phyloP scores from a whole-genome alignment of 2,113 vertebrate species.

The Scytalopus superciliaris region DNA sequence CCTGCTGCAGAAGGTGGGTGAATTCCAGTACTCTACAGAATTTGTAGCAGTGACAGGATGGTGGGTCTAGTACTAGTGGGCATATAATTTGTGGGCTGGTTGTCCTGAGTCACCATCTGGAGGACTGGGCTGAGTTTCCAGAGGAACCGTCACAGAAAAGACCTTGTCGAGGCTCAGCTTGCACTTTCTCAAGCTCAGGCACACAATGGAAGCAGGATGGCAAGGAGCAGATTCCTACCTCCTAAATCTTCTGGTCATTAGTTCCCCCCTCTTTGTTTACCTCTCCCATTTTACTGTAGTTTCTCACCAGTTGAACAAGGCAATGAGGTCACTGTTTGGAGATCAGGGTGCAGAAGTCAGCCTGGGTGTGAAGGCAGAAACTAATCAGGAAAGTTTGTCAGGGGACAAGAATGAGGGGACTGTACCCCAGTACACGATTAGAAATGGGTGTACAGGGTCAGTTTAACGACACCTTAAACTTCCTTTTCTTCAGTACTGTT shows the following conservation, averaged over 20 bases:
- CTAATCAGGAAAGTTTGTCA: neutral
- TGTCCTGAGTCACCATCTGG: constrained; percentile 29
- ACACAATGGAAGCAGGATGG: neutral
- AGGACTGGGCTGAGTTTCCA: constrained; percentile 51
- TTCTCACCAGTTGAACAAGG: constrained; percentile 47
- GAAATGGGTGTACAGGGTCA: neutral
- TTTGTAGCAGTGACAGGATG: neutral
- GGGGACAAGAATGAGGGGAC: neutral
- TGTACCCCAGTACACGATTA: neutral
- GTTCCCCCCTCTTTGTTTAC: constrained; percentile 25
- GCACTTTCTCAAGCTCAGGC: constrained; percentile 42
- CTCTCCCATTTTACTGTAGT: constrained; percentile 47
- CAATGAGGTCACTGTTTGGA: constrained; percentile 61
- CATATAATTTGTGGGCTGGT: neutral
- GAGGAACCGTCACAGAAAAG: constrained; percentile 46
- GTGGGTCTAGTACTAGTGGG: neutral
- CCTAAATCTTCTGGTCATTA: constrained; percentile 44
- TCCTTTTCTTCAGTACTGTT: neutral
- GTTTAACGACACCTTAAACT: neutral
- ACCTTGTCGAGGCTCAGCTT: neutral
- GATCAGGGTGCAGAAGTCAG: constrained; percentile 43
- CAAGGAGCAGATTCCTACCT: constrained; percentile 17
- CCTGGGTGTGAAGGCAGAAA: neutral
- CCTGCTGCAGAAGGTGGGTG: neutral
- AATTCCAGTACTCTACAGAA: neutral